Percentiles rank a stretch among this genome's conserved stretches.
phyloP scores from a whole-genome alignment of 2,113 vertebrate species.

The Megaptera novaeangliae region DNA sequence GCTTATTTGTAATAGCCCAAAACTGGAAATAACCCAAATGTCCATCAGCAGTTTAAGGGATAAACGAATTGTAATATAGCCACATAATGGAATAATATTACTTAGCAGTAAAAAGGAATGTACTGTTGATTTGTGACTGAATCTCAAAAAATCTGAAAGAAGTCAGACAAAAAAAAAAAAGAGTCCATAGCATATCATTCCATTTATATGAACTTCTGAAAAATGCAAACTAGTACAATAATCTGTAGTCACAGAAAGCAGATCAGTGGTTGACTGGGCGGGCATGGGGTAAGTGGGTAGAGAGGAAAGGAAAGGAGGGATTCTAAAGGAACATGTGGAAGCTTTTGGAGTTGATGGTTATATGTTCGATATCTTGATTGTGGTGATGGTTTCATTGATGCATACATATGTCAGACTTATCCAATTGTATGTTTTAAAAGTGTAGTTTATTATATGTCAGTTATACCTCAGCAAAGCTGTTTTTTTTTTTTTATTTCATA shows the following conservation, averaged over 20 bases:
- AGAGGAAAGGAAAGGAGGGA: not conserved
- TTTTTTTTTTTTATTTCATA: not conserved
- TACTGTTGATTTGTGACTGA: not conserved
- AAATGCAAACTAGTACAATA: not conserved
- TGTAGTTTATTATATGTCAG: not conserved
- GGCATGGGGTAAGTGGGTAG: not conserved
- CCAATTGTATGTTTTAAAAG: not conserved
- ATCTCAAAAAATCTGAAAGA: not conserved
- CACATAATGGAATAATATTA: not conserved
- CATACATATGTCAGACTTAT: not conserved
- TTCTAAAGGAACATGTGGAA: not conserved
- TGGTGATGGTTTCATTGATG: not conserved
- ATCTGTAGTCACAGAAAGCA: not conserved
- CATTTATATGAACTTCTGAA: not conserved
- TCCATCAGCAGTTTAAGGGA: not conserved
- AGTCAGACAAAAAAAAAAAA: not conserved
- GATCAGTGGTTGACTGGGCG: not conserved
- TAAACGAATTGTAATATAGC: not conserved
- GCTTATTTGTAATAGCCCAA: not conserved
- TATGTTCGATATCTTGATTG: not conserved
- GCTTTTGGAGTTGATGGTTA: not conserved
- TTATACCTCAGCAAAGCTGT: not conserved
- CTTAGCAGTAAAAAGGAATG: not conserved
- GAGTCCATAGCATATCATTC: not conserved
- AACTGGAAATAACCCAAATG: not conserved